Evolutionary conservation across 2,797 vertebrate species (phyloP).

Genomic region (Rallus crepitans): DNA sequence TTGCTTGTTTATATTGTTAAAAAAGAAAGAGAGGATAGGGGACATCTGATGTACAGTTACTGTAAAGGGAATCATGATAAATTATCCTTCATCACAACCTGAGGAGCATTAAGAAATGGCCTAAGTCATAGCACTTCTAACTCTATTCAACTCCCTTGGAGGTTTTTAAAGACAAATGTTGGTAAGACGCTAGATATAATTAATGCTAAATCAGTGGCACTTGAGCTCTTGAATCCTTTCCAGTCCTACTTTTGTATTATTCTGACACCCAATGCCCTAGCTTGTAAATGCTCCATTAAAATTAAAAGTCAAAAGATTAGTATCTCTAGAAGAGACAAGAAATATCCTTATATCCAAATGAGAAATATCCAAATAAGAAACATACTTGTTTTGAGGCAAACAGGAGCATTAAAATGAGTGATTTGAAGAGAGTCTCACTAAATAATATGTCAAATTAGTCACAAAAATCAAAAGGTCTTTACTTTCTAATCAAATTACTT

Average conservation of each 20-base stretch:
- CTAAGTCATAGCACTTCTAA: not conserved
- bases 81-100: not conserved
- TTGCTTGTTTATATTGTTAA: not conserved
- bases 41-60: not conserved
- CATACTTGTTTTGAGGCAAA: not conserved
- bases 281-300: not conserved
- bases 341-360: not conserved
- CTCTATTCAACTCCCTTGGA: not conserved
- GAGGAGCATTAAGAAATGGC: not conserved
- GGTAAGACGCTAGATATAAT: not conserved
- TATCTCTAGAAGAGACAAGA: not conserved
- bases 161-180: not conserved
- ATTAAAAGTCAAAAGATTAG: not conserved
- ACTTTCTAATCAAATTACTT: not conserved
- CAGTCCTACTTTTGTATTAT: not conserved
- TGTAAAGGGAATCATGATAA: not conserved
- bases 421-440: not conserved
- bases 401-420: not conserved
- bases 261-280: not conserved
- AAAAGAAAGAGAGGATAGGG: rapidly evolving
- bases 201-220: not conserved
- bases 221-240: not conserved
- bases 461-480: not conserved
- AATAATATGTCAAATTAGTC: not conserved
- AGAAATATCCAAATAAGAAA: not conserved